Evolutionary conservation across 2,888 invertebrate species (phyloP), one percentile per base, ranked within the genome.

Genomic region (Molanna angustata): DNA sequence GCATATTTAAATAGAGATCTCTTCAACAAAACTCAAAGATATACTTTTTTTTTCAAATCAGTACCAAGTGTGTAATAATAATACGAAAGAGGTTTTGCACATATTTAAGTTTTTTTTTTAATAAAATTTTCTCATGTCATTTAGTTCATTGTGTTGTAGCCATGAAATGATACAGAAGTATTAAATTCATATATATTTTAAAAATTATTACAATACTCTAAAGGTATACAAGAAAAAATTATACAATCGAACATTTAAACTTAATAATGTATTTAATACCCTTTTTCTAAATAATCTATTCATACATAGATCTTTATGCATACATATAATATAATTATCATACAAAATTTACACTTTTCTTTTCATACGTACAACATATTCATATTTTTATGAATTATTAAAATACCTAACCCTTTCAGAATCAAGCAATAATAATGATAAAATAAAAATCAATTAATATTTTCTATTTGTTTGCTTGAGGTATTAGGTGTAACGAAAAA

Each of bases 281-380:
- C 57, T 55, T 50, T 50, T 52, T 51, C 54, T 55, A 58, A 41
- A 52, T 53, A 21, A 33, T 42, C 51, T 50, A 49, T 40, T 41
- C 46, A 39, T 47, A 41, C 13, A n/a, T 33, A 37, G 17, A 44
- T 43, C 14, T 27, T 49, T 49, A 44, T 35, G 16, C 37, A 32
- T 43, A 43, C 19, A 21, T 43, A 43, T 45, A 39, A 44, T 33
- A 50, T 42, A 43, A 7, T 6, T 41, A 41, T 13, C 49, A 32
- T 31, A 32, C 33, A 32, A 49, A 49, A 40, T 33, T 33, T 49
- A n/a, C 22, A 49, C 35, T 35, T 27, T 27, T n/a, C n/a, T 27
- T 27, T 27, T 27, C 11, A 27, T 27, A 27, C 27, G 4, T 27
- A 27, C 4, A 27, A 27, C 27, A 27, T 27, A 11, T 27, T 7